Percentiles rank a stretch among this genome's conserved stretches.
phyloP scores from a whole-genome alignment of 2,797 vertebrate species.

The Poeciliopsis paucimaculata region DNA sequence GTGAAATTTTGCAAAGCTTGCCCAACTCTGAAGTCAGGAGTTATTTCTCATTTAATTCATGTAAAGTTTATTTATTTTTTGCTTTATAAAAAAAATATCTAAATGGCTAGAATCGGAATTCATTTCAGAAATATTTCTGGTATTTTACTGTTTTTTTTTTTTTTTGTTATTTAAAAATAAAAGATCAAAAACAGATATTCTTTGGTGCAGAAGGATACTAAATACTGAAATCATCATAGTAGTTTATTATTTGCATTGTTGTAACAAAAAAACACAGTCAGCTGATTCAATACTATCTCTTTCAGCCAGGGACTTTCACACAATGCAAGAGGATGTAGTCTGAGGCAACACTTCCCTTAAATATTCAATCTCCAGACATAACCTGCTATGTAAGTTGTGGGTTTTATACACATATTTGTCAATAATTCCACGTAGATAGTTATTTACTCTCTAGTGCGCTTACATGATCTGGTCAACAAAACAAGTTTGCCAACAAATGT shows the following conservation, averaged over 20 bases:
- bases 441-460: neutral
- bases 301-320: conserved; percentile 9
- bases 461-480: neutral
- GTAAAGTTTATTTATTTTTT: neutral
- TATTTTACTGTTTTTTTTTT: neutral
- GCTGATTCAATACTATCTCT: neutral
- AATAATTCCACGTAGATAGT: neutral
- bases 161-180: neutral
- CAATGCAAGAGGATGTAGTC: neutral
- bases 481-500: rapidly evolving
- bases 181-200: neutral
- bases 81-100: neutral
- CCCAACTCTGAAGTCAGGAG: neutral
- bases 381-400: too few species aligned
- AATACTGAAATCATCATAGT: neutral
- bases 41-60: neutral
- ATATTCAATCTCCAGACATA: neutral
- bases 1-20: neutral
- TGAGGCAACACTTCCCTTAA: neutral
- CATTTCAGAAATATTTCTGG: neutral
- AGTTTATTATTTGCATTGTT: neutral
- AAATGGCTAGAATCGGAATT: neutral
- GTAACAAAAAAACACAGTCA: neutral
- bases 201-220: neutral
- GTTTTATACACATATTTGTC: neutral